Conservation (phyloP, 2,797 vertebrate genomes). For the Smutsia temminckii region DNA sequence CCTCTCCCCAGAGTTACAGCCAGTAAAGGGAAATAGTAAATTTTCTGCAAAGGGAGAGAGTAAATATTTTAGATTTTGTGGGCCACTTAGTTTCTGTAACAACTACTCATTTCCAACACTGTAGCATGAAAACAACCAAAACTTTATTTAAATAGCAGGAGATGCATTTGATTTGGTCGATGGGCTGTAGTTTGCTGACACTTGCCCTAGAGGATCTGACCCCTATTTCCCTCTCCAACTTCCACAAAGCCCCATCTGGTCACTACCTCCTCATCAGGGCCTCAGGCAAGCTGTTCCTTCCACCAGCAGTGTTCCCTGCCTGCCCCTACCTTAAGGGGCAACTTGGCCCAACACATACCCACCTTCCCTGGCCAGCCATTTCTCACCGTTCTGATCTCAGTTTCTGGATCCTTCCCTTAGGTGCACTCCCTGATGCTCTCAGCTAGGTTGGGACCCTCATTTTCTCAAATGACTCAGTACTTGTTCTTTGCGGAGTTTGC, state of each 20-base stretch:
- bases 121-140: slow-evolving; percentile 5
- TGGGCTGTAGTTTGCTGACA: background rate
- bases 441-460: background rate
- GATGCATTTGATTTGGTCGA: background rate
- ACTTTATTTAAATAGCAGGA: background rate
- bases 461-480: background rate
- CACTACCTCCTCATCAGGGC: background rate
- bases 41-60: background rate
- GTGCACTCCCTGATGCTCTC: background rate
- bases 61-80: background rate
- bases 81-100: background rate
- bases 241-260: background rate
- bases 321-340: background rate
- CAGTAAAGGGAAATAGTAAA: background rate
- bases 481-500: background rate
- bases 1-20: no score
- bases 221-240: background rate
- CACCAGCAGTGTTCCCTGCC: background rate
- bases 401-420: background rate
- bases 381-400: background rate
- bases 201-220: background rate
- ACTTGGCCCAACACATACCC: background rate
- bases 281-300: background rate
- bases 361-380: background rate
- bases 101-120: background rate